A percentile compares a stretch with the other conserved stretches of the same genome.
phyloP scores from a whole-genome alignment of 2,888 invertebrate species.

The Rosalia funebris region DNA sequence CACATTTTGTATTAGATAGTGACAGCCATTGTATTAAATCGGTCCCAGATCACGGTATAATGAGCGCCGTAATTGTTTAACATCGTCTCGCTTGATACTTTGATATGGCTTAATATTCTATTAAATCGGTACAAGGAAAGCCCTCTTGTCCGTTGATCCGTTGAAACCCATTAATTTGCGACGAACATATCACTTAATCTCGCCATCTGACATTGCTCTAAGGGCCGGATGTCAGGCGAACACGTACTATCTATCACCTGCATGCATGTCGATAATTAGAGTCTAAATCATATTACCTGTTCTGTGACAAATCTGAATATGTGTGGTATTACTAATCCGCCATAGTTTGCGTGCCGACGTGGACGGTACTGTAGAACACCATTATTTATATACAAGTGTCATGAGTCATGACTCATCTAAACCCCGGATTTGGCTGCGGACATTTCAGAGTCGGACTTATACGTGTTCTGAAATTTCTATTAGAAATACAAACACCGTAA shows the following conservation, averaged over 20 bases:
- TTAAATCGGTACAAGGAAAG: conserved; percentile 15
- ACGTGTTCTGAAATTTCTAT: too few relatives aligned
- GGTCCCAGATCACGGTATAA: conserved; percentile 17
- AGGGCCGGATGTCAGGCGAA: conserved; percentile 9
- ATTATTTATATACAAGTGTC: too few relatives aligned
- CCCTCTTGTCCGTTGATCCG: conserved; percentile 9
- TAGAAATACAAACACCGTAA: too few relatives aligned
- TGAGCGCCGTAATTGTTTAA: conserved; percentile 8
- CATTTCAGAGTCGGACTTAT: too few relatives aligned
- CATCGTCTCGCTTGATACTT: conserved; percentile 16
- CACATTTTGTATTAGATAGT: conserved; percentile 13
- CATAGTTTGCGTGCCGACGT: not conserved
- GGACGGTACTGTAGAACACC: not conserved
- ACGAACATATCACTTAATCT: conserved; percentile 22
- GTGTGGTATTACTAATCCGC: not conserved
- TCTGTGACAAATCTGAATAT: not conserved
- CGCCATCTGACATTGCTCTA: conserved; percentile 16
- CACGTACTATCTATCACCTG: conserved; percentile 6
- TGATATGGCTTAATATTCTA: conserved; percentile 19
- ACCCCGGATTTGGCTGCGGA: too few relatives aligned
- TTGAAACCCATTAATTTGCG: conserved; percentile 18
- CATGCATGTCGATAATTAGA: conserved; percentile 20
- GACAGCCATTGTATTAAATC: conserved; percentile 15
- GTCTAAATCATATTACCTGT: conserved; percentile 11
- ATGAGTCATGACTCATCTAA: too few relatives aligned